phyloP scores from a whole-genome alignment of 2,888 invertebrate genomes.

The Ectemnius cavifrons region DNA sequence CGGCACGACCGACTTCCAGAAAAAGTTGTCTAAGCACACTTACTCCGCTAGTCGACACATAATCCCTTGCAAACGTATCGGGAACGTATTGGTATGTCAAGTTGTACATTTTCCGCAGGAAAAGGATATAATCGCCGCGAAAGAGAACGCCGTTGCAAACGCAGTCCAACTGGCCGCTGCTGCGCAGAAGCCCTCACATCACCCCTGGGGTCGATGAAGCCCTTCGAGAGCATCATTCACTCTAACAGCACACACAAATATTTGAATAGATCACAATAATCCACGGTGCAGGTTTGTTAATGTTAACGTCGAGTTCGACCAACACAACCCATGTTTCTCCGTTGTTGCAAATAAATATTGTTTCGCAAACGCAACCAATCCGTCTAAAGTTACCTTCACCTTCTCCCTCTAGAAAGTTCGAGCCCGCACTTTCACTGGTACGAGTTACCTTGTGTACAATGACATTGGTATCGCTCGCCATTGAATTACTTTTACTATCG shows the following conservation, averaged over 20 bases:
- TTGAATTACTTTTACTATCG: too few species aligned
- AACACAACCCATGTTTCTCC: slow-evolving; percentile 7
- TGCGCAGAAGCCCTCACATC: slow-evolving; percentile 63
- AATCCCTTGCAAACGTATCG: too few species aligned
- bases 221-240: background rate
- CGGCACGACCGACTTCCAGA: background rate
- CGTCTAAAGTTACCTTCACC: background rate
- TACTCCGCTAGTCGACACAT: too few species aligned
- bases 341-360: slow-evolving; percentile 49
- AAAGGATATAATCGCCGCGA: slow-evolving; percentile 72
- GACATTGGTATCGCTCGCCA: background rate
- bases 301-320: background rate
- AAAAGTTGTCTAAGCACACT: too few species aligned
- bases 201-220: slow-evolving; percentile 68
- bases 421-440: slow-evolving; percentile 28
- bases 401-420: slow-evolving; percentile 20
- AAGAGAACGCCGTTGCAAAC: slow-evolving; percentile 74
- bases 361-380: slow-evolving; percentile 19
- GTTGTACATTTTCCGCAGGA: slow-evolving; percentile 53
- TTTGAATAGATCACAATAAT: slow-evolving; percentile 18
- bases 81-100: too few species aligned
- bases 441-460: background rate
- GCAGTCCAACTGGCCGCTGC: slow-evolving; percentile 67
- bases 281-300: slow-evolving; percentile 44
- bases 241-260: background rate